Evolutionary conservation across 2,797 vertebrate genomes (phyloP).

Genomic region (Dendrocincla tyrannina): DNA sequence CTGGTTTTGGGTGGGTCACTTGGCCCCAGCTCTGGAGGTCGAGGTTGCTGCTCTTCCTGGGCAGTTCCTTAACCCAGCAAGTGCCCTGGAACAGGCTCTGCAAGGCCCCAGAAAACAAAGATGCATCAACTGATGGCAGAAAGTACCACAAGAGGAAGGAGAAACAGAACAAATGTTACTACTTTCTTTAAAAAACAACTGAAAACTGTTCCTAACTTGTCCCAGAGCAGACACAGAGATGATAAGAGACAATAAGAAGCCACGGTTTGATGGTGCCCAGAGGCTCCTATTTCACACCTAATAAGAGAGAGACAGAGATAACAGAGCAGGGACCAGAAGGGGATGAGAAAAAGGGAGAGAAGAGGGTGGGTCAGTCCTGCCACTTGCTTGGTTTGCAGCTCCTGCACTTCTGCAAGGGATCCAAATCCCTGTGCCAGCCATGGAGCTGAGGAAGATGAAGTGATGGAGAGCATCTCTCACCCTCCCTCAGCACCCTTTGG

Average conservation of each 20-base stretch:
- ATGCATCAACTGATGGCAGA: fast-evolving
- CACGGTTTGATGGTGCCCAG: neutral
- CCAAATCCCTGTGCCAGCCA: too few species aligned
- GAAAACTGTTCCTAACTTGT: neutral
- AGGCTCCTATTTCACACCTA: neutral
- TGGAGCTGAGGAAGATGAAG: neutral
- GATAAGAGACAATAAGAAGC: neutral
- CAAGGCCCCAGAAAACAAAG: neutral
- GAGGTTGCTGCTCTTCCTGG: neutral
- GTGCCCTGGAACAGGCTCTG: neutral
- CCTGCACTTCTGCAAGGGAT: neutral
- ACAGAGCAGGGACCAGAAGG: neutral
- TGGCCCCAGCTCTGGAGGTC: neutral
- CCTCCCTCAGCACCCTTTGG: neutral
- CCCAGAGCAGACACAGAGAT: neutral
- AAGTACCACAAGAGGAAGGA: neutral
- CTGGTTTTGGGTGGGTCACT: neutral
- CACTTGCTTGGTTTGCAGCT: neutral
- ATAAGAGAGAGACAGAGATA: neutral
- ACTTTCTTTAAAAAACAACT: neutral
- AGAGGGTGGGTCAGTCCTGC: neutral
- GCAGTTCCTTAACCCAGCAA: neutral
- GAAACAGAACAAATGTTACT: neutral
- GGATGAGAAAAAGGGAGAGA: neutral
- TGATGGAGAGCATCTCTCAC: neutral